Conservation (phyloP, 2,113 vertebrate genomes). For the Pipra filicauda region DNA sequence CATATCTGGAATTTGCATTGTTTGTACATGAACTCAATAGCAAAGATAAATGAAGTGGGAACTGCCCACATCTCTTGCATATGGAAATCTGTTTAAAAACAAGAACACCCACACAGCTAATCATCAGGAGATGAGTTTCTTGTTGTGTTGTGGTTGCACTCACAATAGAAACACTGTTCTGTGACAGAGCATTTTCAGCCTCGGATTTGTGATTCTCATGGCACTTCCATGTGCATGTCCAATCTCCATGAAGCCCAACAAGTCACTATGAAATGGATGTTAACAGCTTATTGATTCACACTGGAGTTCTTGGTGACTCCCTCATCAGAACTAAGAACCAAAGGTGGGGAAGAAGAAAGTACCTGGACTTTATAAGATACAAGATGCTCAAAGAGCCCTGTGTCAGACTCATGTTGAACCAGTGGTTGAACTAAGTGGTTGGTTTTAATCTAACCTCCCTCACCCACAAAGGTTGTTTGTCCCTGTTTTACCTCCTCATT, state of each 20-base stretch:
- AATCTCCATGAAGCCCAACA: neutral
- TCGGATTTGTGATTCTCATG: neutral
- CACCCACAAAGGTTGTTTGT: neutral
- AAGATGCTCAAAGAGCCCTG: neutral
- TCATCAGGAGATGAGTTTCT: neutral
- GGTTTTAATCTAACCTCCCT: neutral
- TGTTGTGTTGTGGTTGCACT: neutral
- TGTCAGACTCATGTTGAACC: fast-evolving
- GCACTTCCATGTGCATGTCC: neutral
- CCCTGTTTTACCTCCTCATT: neutral
- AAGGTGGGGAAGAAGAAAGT: neutral
- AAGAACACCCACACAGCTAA: slow-evolving; percentile 30
- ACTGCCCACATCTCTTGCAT: neutral
- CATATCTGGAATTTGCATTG: neutral
- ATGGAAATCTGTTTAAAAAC: slow-evolving; percentile 27
- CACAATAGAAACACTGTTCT: slow-evolving; percentile 1
- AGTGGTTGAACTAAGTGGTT: neutral
- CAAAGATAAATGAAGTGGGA: slow-evolving; percentile 11
- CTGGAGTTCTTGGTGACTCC: neutral
- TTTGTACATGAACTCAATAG: neutral
- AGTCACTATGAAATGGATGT: neutral
- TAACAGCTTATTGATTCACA: neutral
- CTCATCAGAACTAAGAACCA: neutral
- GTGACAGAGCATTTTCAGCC: neutral
- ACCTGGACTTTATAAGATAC: neutral